Conservation (phyloP, 2,888 invertebrate species). For the Phoenoteleia sp. region DNA sequence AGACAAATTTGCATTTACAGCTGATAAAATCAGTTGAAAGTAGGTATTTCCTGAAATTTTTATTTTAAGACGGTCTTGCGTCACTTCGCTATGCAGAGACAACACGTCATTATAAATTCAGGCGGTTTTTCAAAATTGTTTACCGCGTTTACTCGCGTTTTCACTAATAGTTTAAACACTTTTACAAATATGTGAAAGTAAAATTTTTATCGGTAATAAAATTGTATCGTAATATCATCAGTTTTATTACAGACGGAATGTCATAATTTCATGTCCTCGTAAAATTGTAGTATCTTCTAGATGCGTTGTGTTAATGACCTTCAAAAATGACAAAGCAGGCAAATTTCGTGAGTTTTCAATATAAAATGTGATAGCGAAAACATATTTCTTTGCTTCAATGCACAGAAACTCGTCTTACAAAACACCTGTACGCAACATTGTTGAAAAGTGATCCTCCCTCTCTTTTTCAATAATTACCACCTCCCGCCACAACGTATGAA, state of each 20-base stretch:
- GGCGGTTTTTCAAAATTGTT: conserved; percentile 21
- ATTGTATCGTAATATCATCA: conserved; percentile 31
- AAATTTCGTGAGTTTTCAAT: neutral
- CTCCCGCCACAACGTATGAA: neutral
- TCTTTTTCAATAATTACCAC: conserved; percentile 13
- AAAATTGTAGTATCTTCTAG: neutral
- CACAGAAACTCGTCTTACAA: neutral
- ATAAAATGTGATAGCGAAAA: neutral
- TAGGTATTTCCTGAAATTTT: neutral
- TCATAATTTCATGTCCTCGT: conserved; percentile 11
- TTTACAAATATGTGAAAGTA: conserved; percentile 54
- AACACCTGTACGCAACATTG: neutral
- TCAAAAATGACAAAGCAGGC: neutral
- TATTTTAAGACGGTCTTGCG: neutral
- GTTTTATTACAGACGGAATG: conserved; percentile 26
- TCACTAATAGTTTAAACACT: conserved; percentile 36
- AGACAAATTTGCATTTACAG: neutral
- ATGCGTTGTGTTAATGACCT: neutral
- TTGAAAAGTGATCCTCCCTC: neutral
- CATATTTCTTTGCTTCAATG: neutral
- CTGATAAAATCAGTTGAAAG: neutral
- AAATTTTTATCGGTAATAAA: conserved; percentile 30
- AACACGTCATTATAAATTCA: conserved; percentile 37
- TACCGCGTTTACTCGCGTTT: conserved; percentile 31
- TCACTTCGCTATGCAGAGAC: too few species aligned